These are phyloP conservation scores for Nysson spinosus DNA, from an alignment of 2,888 invertebrate species.

Conservation along the genomic window DNA sequence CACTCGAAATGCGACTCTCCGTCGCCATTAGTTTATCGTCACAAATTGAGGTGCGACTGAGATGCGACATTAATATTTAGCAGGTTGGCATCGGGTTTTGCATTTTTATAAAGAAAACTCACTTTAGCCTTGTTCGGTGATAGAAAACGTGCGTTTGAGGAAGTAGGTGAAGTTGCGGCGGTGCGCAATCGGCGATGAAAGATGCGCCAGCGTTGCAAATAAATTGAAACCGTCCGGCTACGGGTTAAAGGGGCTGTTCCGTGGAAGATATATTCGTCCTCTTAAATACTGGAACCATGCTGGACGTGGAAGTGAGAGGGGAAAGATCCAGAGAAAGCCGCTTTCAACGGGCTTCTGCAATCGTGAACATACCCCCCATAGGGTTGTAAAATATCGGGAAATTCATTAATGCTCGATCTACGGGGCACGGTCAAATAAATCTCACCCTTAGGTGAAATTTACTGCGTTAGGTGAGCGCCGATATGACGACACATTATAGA, in stretches of 20 bases:
- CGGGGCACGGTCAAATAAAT: constrained; percentile 46
- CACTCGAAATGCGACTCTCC: too few relatives aligned
- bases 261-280: constrained; percentile 43
- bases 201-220: constrained; percentile 49
- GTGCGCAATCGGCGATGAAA: constrained; percentile 45
- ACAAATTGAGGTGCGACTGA: too few relatives aligned
- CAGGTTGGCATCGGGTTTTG: too few relatives aligned
- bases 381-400: constrained; percentile 53
- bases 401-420: constrained; percentile 58
- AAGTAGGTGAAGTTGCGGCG: constrained; percentile 25
- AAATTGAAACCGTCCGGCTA: constrained; percentile 47
- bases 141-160: constrained; percentile 9
- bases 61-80: too few relatives aligned
- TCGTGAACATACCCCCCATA: constrained; percentile 23
- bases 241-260: constrained; percentile 36
- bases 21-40: too few relatives aligned
- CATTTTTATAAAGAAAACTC: too few relatives aligned
- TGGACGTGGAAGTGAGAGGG: constrained; percentile 5
- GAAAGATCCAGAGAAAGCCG: constrained; percentile 14
- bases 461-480: constrained; percentile 16
- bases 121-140: not conserved
- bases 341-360: constrained; percentile 33
- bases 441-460: constrained; percentile 40
- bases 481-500: constrained; percentile 19
- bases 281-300: constrained; percentile 44